Evolutionary conservation across 2,797 vertebrate species (phyloP).

Genomic region (Hydrocynus forskahlii): DNA sequence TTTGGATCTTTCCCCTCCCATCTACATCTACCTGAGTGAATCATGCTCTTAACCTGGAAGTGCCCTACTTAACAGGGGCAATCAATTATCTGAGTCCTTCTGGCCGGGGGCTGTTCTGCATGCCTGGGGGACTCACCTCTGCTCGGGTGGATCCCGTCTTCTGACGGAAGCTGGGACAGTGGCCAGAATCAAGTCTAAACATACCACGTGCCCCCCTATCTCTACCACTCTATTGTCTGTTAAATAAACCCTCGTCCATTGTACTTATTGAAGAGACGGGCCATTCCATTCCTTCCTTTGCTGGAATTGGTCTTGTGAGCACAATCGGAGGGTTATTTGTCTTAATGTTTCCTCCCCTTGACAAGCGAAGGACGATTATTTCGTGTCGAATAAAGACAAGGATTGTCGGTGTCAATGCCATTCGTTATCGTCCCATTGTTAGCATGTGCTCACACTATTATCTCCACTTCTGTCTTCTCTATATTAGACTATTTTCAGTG

Average conservation of each 20-base stretch:
- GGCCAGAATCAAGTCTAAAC: slow-evolving; percentile 66
- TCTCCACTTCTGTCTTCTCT: slow-evolving; percentile 17
- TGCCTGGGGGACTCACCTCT: slow-evolving; percentile 71
- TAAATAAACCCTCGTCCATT: slow-evolving; percentile 53
- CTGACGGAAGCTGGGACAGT: slow-evolving; percentile 68
- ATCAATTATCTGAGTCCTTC: slow-evolving; percentile 59
- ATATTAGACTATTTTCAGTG: slow-evolving; percentile 39
- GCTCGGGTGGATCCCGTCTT: slow-evolving; percentile 66
- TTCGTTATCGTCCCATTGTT: slow-evolving; percentile 36
- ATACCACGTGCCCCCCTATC: slow-evolving; percentile 56
- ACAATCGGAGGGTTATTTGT: slow-evolving; percentile 49
- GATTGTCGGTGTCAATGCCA: slow-evolving; percentile 8
- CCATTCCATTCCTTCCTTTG: slow-evolving; percentile 47
- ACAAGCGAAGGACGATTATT: slow-evolving; percentile 50
- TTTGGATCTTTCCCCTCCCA: background rate
- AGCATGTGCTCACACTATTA: background rate
- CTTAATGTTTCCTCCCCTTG: slow-evolving; percentile 51
- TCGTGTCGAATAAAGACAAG: slow-evolving; percentile 47
- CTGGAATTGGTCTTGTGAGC: slow-evolving; percentile 37
- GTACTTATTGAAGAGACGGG: slow-evolving; percentile 39
- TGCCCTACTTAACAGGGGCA: slow-evolving; percentile 70
- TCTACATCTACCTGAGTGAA: slow-evolving; percentile 58
- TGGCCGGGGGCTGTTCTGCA: slow-evolving; percentile 69
- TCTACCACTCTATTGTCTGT: slow-evolving; percentile 53
- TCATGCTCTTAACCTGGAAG: slow-evolving; percentile 59